Evolutionary conservation across 2,113 vertebrate species (phyloP), one percentile per base, ranked within the genome.

Genomic region (Cephalopterus ornatus): DNA sequence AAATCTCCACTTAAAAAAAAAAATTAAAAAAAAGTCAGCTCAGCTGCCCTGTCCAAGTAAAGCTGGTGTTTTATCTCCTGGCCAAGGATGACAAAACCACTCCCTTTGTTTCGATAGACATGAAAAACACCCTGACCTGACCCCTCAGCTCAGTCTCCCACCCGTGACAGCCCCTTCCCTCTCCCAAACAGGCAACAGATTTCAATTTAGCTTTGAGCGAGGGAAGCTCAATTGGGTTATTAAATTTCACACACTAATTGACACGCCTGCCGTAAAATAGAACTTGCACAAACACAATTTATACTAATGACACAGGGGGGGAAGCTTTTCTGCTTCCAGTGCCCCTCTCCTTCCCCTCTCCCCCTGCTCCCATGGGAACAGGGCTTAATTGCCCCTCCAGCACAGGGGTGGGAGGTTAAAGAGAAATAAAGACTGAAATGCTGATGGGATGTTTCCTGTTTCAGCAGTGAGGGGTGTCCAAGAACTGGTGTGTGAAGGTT

Each of bases 161-260:
- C 6, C 74, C 67, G 1, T 47, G 82, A 68, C 84, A 94, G 63
- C 76, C 52, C 49, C 73, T 76, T 70, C 67, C 81, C 89, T 53
- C 77, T 92, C 95, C 76, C 78, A 82, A 92, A 74, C 85, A 97
- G 91, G 92, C 95, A 94, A 89, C 87, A 92, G 79, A 94, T 97
- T 97, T 96, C 96, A 97, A 94, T 97, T 97, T 94, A 91, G 94
- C 95, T 96, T 28, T 93, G 74, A 92, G 96, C 3, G 3, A 96
- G 89, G 91, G 96, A 89, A 83, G 89, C 89, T 96, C 94, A 73
- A 93, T 81, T 96, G 96, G 92, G 93, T 97, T 97, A 97, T 97
- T 97, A 97, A 96, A 97, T 97, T 97, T 97, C 97, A 96, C 97
- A 97, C 91, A 55, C 97, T 97, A 97, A 97, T 97, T 97, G 97